Percentiles rank a stretch among this genome's conserved stretches.
Conservation (phyloP, 1,140 invertebrate species). For the Sminthurinus signatus region DNA sequence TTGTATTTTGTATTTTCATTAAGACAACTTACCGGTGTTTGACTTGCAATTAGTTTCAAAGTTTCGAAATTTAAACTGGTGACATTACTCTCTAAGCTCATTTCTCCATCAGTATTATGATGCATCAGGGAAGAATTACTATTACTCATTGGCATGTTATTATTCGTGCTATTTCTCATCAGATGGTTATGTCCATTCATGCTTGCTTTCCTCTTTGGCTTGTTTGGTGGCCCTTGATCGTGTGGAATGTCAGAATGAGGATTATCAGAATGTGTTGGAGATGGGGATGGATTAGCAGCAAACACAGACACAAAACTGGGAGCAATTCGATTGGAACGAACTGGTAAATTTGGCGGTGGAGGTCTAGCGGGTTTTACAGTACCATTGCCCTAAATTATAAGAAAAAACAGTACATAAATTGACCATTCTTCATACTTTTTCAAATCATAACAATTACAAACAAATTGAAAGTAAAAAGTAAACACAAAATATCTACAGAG, state of each 20-base stretch:
- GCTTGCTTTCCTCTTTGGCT: conserved; percentile 35
- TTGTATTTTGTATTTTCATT: too few relatives aligned
- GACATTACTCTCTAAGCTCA: conserved; percentile 29
- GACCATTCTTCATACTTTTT: too few relatives aligned
- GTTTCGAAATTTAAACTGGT: conserved; percentile 38
- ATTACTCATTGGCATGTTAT: too few relatives aligned
- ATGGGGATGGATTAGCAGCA: not conserved
- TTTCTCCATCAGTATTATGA: conserved; percentile 2
- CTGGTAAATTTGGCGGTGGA: conserved; percentile 31
- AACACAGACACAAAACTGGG: conserved; percentile 40
- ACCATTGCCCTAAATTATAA: conserved; percentile 3
- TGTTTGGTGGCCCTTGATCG: conserved; percentile 28
- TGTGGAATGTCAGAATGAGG: conserved; percentile 1
- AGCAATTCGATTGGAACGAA: conserved; percentile 29
- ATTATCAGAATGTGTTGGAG: too few relatives aligned
- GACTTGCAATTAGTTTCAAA: conserved; percentile 36
- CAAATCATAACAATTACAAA: too few relatives aligned
- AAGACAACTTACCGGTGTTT: conserved; percentile 34
- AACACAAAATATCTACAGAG: too few relatives aligned
- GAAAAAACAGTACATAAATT: too few relatives aligned
- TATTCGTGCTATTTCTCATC: too few relatives aligned
- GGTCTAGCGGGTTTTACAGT: conserved; percentile 35
- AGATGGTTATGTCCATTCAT: conserved; percentile 28
- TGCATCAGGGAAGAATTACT: conserved; percentile 25
- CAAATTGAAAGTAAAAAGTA: too few relatives aligned